These are phyloP conservation scores for Micromesistius poutassou DNA, from an alignment of 2,797 vertebrate genomes.

Conservation along the genomic window DNA sequence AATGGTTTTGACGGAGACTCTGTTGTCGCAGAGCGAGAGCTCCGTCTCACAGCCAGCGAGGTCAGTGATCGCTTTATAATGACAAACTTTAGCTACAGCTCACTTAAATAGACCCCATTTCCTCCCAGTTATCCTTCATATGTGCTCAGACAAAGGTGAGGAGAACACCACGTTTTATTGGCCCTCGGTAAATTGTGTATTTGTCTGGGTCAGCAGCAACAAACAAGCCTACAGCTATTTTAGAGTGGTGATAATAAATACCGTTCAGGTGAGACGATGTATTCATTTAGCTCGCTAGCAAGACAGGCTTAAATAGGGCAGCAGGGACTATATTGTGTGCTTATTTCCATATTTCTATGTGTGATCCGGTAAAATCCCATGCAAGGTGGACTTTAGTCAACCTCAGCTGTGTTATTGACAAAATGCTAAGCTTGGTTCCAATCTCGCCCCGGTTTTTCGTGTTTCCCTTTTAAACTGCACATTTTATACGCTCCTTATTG, in stretches of 20 bases:
- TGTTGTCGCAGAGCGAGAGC: conserved; percentile 30
- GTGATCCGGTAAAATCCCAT: background rate
- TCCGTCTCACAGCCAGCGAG: conserved; percentile 29
- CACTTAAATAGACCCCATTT: background rate
- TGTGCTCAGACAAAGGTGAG: background rate
- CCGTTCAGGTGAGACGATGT: too few species aligned
- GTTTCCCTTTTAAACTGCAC: background rate
- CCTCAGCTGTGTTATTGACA: background rate
- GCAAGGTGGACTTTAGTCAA: background rate
- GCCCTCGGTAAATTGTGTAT: background rate
- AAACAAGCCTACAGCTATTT: background rate
- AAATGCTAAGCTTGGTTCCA: background rate
- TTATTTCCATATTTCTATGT: background rate
- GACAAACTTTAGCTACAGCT: conserved; percentile 11
- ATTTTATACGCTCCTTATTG: background rate
- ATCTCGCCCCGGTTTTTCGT: background rate
- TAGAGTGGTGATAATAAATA: background rate
- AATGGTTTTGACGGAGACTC: conserved; percentile 55
- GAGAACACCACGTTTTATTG: background rate
- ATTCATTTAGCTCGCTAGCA: background rate
- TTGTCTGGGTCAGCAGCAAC: background rate
- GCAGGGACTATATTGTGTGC: background rate
- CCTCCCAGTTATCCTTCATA: background rate
- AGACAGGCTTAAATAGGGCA: too few species aligned
- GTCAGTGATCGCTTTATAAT: conserved; percentile 37